Evolutionary conservation across 2,797 vertebrate species (phyloP).

Genomic region (Menidia menidia): DNA sequence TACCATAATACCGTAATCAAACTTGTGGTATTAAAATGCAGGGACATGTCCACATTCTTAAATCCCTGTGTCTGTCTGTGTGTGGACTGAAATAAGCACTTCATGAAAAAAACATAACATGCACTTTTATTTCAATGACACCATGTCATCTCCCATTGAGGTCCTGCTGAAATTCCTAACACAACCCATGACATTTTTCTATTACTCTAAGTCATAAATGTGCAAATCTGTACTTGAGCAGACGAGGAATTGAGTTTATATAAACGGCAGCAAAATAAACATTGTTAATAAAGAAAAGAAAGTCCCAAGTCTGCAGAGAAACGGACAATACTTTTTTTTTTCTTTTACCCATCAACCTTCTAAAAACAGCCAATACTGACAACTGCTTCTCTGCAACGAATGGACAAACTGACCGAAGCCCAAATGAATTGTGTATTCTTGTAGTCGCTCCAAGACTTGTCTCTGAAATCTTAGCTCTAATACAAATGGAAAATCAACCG

Average conservation of each 20-base stretch:
- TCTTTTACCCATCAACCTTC: conserved; percentile 7
- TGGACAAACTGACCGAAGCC: conserved; percentile 49
- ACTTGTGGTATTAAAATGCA: conserved; percentile 8
- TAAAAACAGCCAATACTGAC: conserved; percentile 47
- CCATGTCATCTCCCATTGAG: background rate
- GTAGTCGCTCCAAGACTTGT: conserved; percentile 24
- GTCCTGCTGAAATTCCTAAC: background rate
- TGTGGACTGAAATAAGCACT: conserved; percentile 9
- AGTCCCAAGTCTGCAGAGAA: background rate
- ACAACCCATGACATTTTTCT: background rate
- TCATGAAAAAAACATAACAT: background rate
- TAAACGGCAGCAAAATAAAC: background rate
- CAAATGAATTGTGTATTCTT: conserved; percentile 53
- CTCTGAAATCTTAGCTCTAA: conserved; percentile 31
- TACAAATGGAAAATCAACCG: conserved; percentile 11
- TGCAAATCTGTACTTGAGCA: background rate
- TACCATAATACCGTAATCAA: background rate
- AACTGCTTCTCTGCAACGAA: conserved; percentile 34
- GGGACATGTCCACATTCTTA: background rate
- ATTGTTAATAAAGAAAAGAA: background rate
- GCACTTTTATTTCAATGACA: background rate
- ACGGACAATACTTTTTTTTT: background rate
- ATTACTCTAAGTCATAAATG: conserved; percentile 14
- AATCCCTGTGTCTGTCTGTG: background rate
- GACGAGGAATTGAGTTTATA: background rate